Conservation (phyloP, 2,113 vertebrate genomes). For the Mastomys coucha region DNA sequence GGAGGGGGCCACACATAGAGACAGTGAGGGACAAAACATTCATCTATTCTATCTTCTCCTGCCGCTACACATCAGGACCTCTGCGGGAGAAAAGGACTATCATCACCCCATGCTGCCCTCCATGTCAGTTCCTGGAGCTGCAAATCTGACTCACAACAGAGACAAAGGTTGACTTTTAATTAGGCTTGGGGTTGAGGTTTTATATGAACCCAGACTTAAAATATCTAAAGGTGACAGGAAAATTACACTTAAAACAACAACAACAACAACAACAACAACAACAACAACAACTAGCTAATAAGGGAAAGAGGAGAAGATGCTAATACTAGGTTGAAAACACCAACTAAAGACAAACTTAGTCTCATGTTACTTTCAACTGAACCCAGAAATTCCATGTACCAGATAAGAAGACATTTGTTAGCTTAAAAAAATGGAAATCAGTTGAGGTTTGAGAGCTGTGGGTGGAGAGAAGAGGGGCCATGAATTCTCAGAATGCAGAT, state of each 20-base stretch:
- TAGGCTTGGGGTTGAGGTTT: conserved; percentile 1
- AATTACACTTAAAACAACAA: background rate
- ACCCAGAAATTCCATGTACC: background rate
- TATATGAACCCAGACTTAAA: background rate
- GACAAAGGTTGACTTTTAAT: background rate
- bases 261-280: background rate
- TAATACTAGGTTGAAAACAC: background rate
- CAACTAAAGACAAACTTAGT: background rate
- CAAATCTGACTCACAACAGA: background rate
- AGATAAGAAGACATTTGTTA: background rate
- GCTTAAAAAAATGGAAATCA: background rate
- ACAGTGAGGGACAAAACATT: background rate
- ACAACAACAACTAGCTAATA: background rate
- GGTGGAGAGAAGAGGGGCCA: background rate
- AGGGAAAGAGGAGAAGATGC: background rate
- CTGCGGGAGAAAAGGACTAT: background rate
- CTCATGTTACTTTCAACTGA: background rate
- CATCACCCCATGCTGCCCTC: background rate
- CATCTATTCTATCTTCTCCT: background rate
- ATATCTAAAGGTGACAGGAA: background rate
- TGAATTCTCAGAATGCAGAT: background rate
- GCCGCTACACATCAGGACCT: background rate
- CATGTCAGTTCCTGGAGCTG: background rate
- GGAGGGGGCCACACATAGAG: background rate
- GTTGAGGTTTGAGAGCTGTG: background rate